Base-by-base conservation (phyloP, 1,140 invertebrate genomes). In the Contarinia nasturtii region DNA sequence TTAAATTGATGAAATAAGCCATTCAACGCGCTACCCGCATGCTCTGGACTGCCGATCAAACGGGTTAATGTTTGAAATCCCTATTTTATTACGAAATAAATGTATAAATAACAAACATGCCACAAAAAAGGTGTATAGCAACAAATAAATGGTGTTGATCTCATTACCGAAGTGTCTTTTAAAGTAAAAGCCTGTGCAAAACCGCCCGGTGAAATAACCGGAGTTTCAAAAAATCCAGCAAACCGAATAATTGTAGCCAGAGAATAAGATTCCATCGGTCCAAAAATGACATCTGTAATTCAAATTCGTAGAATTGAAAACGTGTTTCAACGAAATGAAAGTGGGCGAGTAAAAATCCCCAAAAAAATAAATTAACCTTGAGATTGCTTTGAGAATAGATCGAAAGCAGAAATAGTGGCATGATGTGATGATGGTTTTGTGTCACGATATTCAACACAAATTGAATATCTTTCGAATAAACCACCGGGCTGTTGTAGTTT, bases 181-280 rank as follows among this genome's bases (percentile, higher is more conserved):
- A 75, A 66, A 33, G 69, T 73, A 61, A 90, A 90, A 38, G 82
- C 77, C 48, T 85, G 77, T 0, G 84, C 84, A 55, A 86, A 80
- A 0, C 79, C 89, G 0, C 83, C 85, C 0, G 86, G 77, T 2
- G 87, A 90, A 7, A 95, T 61, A 1, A 94, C 76, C 0, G 91
- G 89, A 17, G 91, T 81, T 1, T 78, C 69, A 90, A 90, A 95
- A n/a, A 75, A 75, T 5, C 82, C 78, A 1, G 86, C 77, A 57
- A 91, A 92, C 12, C 89, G 70, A 1, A 86, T 81, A 1, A 95
- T 85, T 1, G 89, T 88, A 1, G 89, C 87, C 45, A 94, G 73
- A 3, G 85, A 85, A 63, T 91, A 94, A 54, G 91, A 86, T 64
- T 89, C 94, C 1, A 88, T 78, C 1, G 90, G 83, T 0, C 90